Percentiles rank a stretch among this genome's conserved stretches.
These are phyloP conservation scores for Gymnosoma rotundatum DNA, from an alignment of 2,888 invertebrate species.

Conservation along the genomic window DNA sequence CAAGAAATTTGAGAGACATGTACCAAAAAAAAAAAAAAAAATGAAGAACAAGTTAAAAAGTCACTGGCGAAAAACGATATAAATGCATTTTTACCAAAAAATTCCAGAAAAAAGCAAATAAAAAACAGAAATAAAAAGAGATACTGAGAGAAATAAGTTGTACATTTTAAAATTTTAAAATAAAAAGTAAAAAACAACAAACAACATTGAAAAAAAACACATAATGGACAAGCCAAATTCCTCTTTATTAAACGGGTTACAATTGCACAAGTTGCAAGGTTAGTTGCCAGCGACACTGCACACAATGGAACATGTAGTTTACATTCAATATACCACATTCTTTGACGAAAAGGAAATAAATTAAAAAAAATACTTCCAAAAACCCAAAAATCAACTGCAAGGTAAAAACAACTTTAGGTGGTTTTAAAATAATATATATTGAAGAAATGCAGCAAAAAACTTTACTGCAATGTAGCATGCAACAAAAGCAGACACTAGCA, in stretches of 20 bases:
- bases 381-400: slow-evolving; percentile 27
- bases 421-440: neutral
- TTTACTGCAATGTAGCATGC: slow-evolving; percentile 58
- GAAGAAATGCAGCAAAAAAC: slow-evolving; percentile 21
- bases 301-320: slow-evolving; percentile 44
- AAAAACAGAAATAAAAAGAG: slow-evolving; percentile 25
- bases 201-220: neutral
- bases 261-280: slow-evolving; percentile 59
- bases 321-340: slow-evolving; percentile 48
- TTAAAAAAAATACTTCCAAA: slow-evolving; percentile 11
- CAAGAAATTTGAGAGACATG: slow-evolving; percentile 36
- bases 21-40: neutral
- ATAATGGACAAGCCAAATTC: neutral
- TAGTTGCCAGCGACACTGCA: slow-evolving; percentile 19
- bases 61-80: neutral
- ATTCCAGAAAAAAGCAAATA: neutral
- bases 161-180: neutral
- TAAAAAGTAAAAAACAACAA: neutral
- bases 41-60: neutral
- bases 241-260: slow-evolving; percentile 37
- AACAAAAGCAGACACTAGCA: slow-evolving; percentile 52
- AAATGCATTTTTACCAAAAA: slow-evolving; percentile 10
- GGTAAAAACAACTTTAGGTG: slow-evolving; percentile 39
- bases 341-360: slow-evolving; percentile 30
- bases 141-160: slow-evolving; percentile 23